Base-by-base conservation (phyloP, 2,888 invertebrate genomes). In the Zaprionus bogoriensis region DNA sequence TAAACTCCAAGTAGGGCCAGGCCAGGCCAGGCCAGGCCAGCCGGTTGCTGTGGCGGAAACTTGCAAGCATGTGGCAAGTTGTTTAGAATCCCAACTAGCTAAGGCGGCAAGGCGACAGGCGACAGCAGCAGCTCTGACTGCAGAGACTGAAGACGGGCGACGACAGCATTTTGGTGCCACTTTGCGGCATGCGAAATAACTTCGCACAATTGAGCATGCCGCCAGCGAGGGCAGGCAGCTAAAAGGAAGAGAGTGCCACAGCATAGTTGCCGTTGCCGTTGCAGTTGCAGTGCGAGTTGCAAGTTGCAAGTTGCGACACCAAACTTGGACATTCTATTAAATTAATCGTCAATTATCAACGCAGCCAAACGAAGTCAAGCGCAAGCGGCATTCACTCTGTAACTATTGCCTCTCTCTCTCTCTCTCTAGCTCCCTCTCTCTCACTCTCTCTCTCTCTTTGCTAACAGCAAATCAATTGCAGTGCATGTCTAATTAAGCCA, bases 241-340 rank as follows among this genome's bases (percentile, higher is more conserved):
- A 27, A 62, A 25, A 20, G 14, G 14, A 20, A 27, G n/a, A 7
- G 19, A 2, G 39, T 10, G 5, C 0, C 5, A 6, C 1, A 12
- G 38, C 9, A 14, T 38, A 10, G 38, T 9, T 3, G 9, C n/a
- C n/a, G n/a, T n/a, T n/a, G n/a, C n/a, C n/a, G 38, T 20, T 44
- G 32, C 38, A 47, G 45, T 32, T 38, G 41, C 47, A 58, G 39
- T 50, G 36, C 14, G 57, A 60, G 46, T 46, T 55, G n/a, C n/a
- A n/a, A n/a, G n/a, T n/a, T n/a, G n/a, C n/a, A n/a, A 52, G 50
- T 53, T 57, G 60, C 71, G 57, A 80, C 70, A 87, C 80, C 80
- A 84, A 82, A 82, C 82, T 82, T 82, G 88, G 82, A 87, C 88
- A 82, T 82, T 87, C 85, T 84, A 87, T 82, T 82, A 87, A 82